Evolutionary conservation across 2,113 vertebrate genomes (phyloP).

Genomic region (Ahaetulla prasina): DNA sequence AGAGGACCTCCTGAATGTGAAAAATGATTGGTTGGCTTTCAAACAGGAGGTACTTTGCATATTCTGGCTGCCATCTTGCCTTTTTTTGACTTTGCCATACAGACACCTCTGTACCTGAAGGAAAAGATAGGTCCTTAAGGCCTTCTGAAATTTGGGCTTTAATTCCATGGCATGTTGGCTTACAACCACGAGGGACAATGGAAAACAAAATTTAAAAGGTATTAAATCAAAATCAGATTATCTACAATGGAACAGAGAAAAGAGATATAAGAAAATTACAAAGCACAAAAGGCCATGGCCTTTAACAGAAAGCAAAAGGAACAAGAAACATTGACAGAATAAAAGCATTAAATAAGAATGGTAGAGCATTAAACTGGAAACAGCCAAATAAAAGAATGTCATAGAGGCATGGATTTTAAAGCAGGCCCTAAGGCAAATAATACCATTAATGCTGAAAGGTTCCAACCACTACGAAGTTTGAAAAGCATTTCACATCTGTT

Average conservation of each 20-base stretch:
- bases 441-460: no score
- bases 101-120: not conserved
- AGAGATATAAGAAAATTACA: not conserved
- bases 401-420: no score
- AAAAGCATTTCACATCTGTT: no score
- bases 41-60: not conserved
- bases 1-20: not conserved
- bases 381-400: no score
- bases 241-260: not conserved
- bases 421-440: no score
- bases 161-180: not conserved
- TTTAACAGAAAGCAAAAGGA: not conserved
- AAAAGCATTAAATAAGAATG: no score
- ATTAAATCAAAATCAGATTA: not conserved
- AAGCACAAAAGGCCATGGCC: not conserved
- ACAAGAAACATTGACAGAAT: no score
- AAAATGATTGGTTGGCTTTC: not conserved
- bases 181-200: not conserved
- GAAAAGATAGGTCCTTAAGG: not conserved
- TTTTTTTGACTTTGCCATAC: not conserved
- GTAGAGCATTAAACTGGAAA: no score
- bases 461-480: no score
- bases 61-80: not conserved
- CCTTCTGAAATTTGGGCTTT: not conserved
- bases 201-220: not conserved